Percentiles rank a stretch among this genome's conserved stretches.
Conservation (phyloP, 1,140 invertebrate genomes). For the Drosophila truncata region DNA sequence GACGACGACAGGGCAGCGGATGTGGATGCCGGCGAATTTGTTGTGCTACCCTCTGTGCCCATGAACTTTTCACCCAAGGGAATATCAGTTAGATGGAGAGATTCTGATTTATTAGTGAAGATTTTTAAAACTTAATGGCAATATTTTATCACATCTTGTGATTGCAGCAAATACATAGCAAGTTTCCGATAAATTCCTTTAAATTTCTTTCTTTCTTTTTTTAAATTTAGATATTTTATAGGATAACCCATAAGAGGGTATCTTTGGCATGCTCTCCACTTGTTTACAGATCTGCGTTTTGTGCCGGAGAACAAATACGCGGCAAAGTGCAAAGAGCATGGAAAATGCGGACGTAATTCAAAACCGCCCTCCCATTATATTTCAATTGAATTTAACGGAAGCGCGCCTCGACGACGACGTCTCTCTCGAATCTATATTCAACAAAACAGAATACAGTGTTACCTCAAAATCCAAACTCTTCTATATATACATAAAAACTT, state of each 20-base stretch:
- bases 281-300: constrained; percentile 22
- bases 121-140: neutral
- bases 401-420: constrained; percentile 52
- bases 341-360: constrained; percentile 62
- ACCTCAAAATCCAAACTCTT: neutral
- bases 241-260: constrained; percentile 4
- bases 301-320: constrained; percentile 12
- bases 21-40: constrained; percentile 65
- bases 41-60: constrained; percentile 24
- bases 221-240: neutral
- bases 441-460: constrained; percentile 10
- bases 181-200: no score
- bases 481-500: neutral
- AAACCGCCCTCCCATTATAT: constrained; percentile 78
- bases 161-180: neutral
- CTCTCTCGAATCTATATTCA: constrained; percentile 8
- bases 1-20: constrained; percentile 59
- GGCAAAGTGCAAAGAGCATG: constrained; percentile 28
- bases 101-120: neutral
- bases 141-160: neutral
- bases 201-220: no score
- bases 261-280: constrained; percentile 7
- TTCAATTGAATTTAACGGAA: constrained; percentile 78
- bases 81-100: constrained; percentile 12
- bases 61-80: constrained; percentile 18